A percentile compares a stretch with the other conserved stretches of the same genome.
Conservation (phyloP, 2,113 vertebrate species). For the Elephantulus edwardii region DNA sequence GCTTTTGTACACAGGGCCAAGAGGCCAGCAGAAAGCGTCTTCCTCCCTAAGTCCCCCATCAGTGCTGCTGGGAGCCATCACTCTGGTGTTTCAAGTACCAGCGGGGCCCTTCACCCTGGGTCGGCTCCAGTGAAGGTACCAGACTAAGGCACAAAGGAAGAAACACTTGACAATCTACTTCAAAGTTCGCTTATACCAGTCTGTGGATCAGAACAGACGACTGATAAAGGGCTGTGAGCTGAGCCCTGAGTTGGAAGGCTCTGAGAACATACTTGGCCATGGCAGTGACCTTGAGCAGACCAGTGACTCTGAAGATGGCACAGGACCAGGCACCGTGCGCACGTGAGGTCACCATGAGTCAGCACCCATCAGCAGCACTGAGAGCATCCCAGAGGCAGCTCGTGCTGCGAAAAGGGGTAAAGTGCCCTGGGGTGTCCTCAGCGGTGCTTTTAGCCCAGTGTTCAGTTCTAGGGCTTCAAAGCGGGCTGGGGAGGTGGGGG, state of each 20-base stretch:
- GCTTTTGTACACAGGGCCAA: no score
- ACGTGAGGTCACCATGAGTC: no score
- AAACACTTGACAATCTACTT: no score
- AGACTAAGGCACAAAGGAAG: no score
- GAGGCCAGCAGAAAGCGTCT: no score
- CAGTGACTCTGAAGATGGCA: neutral
- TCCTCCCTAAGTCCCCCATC: no score
- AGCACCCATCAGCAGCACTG: accelerated
- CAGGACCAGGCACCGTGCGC: neutral
- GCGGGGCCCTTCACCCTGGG: no score
- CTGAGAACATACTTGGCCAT: neutral
- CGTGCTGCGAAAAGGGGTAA: constrained; percentile 32
- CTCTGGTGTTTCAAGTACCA: no score
- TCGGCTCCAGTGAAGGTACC: no score
- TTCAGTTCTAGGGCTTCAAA: constrained; percentile 61
- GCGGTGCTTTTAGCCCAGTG: neutral
- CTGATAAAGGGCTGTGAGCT: neutral
- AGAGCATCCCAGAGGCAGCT: neutral
- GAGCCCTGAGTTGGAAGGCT: neutral
- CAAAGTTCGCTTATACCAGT: no score
- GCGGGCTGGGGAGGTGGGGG: neutral
- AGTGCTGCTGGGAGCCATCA: no score
- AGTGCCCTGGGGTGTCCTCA: neutral
- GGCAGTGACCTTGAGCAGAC: neutral
- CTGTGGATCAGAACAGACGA: neutral